These are phyloP conservation scores for Dicerorhinus sumatrensis DNA, from an alignment of 2,113 vertebrate genomes.

Conservation along the genomic window DNA sequence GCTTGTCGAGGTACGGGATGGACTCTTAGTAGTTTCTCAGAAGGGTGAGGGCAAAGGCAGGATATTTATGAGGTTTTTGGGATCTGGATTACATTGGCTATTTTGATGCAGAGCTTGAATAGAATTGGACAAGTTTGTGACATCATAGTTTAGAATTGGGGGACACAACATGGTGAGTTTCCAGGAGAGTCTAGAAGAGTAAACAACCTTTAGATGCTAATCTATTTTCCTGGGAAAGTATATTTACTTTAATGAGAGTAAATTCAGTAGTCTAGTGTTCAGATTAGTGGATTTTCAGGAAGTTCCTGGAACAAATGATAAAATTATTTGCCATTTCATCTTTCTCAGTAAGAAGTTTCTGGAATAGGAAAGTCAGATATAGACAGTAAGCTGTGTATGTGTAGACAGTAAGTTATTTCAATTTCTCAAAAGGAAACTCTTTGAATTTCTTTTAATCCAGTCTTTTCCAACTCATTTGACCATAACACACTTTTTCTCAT, in stretches of 20 bases:
- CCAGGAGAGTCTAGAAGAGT: not conserved
- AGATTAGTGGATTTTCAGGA: not conserved
- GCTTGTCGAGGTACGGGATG: not conserved
- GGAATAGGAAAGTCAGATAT: not conserved
- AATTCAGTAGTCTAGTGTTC: not conserved
- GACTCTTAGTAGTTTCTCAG: not conserved
- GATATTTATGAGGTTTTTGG: not conserved
- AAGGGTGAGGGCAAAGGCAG: not conserved
- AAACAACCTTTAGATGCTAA: not conserved
- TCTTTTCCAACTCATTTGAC: not conserved
- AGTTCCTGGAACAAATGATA: not conserved
- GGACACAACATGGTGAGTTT: not conserved
- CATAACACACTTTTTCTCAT: not conserved
- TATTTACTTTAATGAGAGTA: not conserved
- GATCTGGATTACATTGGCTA: not conserved
- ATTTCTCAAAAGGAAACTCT: not conserved
- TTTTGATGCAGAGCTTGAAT: not conserved
- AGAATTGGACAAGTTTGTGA: not conserved
- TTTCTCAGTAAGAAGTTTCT: slow-evolving; percentile 27
- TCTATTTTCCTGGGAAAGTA: not conserved
- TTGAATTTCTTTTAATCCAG: not conserved
- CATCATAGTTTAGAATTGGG: not conserved
- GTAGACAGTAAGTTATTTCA: not conserved
- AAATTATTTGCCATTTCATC: not conserved
- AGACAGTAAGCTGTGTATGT: not conserved